Evolutionary conservation across 2,888 invertebrate genomes (phyloP).

Genomic region (Drosophila longiperda): DNA sequence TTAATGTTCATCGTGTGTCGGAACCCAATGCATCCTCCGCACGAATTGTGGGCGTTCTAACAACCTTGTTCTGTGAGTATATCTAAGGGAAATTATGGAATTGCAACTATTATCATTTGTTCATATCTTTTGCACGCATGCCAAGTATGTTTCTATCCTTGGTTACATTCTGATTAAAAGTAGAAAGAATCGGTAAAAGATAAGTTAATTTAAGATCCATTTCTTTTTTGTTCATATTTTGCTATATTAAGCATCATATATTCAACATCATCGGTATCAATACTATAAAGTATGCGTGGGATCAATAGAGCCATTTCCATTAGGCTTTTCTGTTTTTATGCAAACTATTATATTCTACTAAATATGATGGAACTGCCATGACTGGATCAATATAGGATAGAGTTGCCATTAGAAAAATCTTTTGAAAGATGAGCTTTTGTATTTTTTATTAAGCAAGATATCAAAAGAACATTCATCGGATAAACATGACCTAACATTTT

Average conservation of each 20-base stretch:
- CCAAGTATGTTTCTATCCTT: background rate
- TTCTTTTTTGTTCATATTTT: background rate
- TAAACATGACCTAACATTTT: background rate
- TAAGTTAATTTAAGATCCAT: background rate
- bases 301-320: background rate
- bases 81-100: background rate
- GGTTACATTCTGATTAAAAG: background rate
- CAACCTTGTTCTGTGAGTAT: constrained; percentile 79
- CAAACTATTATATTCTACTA: background rate
- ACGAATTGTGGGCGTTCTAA: constrained; percentile 79
- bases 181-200: background rate
- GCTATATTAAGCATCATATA: background rate
- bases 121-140: background rate
- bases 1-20: constrained; percentile 73
- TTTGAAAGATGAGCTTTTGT: background rate
- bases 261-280: background rate
- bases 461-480: background rate
- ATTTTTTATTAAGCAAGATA: background rate
- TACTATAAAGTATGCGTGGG: background rate
- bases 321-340: background rate
- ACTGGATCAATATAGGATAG: background rate
- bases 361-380: background rate
- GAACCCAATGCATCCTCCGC: constrained; percentile 77
- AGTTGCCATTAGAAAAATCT: background rate
- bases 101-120: background rate